Base-by-base conservation (phyloP, 2,113 vertebrate genomes). In the Fulica atra region DNA sequence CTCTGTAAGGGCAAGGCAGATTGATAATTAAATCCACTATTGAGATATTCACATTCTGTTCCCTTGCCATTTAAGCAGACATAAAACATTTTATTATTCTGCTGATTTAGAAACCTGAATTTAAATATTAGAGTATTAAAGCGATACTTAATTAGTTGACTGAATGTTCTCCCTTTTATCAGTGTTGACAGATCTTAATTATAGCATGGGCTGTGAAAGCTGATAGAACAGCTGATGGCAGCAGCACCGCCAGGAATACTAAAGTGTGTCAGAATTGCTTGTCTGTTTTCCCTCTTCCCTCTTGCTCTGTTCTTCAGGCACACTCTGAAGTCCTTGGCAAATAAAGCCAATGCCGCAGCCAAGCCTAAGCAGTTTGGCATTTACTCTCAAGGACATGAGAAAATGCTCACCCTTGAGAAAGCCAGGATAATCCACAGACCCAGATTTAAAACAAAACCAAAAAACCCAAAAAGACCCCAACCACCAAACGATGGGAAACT, bases 61-160 rank as follows among this genome's bases (percentile, higher is more conserved):
- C 97, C 93, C 96, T 91, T 95, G 95, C 93, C 95, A 96, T 95
- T 97, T 96, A 93, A 92, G 81, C 95, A 96, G 94, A 96, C 95
- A 96, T 97, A 96, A 97, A 97, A 96, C 95, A 96, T 97, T 97
- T 96, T 97, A 96, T 96, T 96, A 97, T 97, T 97, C 95, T 50
- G 88, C 93, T 94, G 94, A 96, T 97, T 97, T 98, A 97, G 97
- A 95, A 96, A 97, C 96, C 97, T 92, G 91, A 96, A 97, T 97
- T 96, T 98, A 97, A 98, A 97, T 97, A 97, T 97, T 97, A 96
- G 97, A 97, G 97, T 97, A 97, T 97, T 97, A 97, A 97, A 97
- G 96, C 33, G 38, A 96, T 96, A 96, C 96, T 96, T 98, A 98
- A 98, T 97, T 97, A 97, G 98, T 98, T 96, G 91, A 97, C 97